phyloP scores from a whole-genome alignment of 1,140 invertebrate genomes.

The Adelges cooleyi region DNA sequence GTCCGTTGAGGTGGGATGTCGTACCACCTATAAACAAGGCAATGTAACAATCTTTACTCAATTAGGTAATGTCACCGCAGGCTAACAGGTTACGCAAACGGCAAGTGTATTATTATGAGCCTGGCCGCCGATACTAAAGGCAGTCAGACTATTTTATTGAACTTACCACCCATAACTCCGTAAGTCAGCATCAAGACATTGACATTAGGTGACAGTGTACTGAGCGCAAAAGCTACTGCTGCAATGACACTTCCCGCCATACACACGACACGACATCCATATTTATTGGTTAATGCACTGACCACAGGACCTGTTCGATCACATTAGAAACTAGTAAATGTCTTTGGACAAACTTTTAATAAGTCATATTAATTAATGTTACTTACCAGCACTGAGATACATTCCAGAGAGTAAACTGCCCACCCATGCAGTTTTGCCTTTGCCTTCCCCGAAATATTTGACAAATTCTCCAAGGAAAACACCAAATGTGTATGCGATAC shows the following conservation, averaged over 20 bases:
- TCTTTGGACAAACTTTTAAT: neutral
- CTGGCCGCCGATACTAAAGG: neutral
- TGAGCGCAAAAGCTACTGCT: slow-evolving; percentile 73
- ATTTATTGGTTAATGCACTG: slow-evolving; percentile 90
- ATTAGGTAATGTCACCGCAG: slow-evolving; percentile 19
- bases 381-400: slow-evolving; percentile 79
- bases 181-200: slow-evolving; percentile 88
- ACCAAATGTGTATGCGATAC: slow-evolving; percentile 87
- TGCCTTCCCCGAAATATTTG: slow-evolving; percentile 67
- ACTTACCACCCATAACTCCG: slow-evolving; percentile 78
- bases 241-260: slow-evolving; percentile 79
- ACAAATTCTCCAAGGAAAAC: slow-evolving; percentile 75
- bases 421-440: slow-evolving; percentile 83
- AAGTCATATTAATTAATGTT: neutral
- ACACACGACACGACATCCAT: slow-evolving; percentile 83
- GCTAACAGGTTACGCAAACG: slow-evolving; percentile 12
- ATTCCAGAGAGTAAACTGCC: slow-evolving; percentile 86
- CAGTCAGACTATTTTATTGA: neutral
- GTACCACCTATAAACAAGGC: slow-evolving; percentile 27
- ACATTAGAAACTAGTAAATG: slow-evolving; percentile 33
- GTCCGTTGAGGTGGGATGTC: slow-evolving; percentile 26
- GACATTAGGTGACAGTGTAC: slow-evolving; percentile 73
- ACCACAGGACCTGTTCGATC: slow-evolving; percentile 71
- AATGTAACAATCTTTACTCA: slow-evolving; percentile 26
- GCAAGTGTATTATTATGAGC: slow-evolving; percentile 8